Evolutionary conservation across 2,888 invertebrate genomes (phyloP), one percentile per base, ranked within the genome.

Genomic region (Pterostichus niger): DNA sequence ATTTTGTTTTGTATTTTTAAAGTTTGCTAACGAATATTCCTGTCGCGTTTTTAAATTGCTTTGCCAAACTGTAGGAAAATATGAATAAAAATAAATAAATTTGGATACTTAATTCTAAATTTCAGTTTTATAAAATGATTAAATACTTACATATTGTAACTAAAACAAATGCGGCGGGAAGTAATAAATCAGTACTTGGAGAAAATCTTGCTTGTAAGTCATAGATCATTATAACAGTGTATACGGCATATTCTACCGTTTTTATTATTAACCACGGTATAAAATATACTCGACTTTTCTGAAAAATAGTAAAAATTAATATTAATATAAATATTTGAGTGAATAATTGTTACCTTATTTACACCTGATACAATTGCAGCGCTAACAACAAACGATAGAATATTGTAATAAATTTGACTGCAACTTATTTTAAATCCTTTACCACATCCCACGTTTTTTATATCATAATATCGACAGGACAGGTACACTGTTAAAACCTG

Each of bases 221-320:
- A 44, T 82, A 82, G 31, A 82, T 82, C 75, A 82, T 59, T 24
- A 82, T 40, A n/a, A 35, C 15, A 31, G 75, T 82, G 49, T 44
- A 82, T 7, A 46, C 59, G 6, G 17, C 44, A 46, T 82, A 82
- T 35, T 82, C 82, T 11, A 82, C 49, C 44, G 73, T 61, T 54
- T 82, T 82, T 44, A 44, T 15, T 24, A 82, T 59, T 35, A 82
- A 64, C 82, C 82, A 82, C 11, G 82, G 82, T 64, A 82, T 49
- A 46, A 82, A 82, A 61, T 82, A 82, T 11, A 40, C 59, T 11
- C 75, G 59, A 75, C 76, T 76, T 61, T 76, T 82, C 82, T 82
- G 59, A 7, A 61, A 82, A 56, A 52, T 6, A 82, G 35, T 13
- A 54, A 15, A 71, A 17, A 54, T 64, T 54, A 56, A 61, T n/a